Percentiles rank a stretch among this genome's conserved stretches.
Evolutionary conservation across 1,140 invertebrate genomes (phyloP).

Genomic region (Papilio helenus): DNA sequence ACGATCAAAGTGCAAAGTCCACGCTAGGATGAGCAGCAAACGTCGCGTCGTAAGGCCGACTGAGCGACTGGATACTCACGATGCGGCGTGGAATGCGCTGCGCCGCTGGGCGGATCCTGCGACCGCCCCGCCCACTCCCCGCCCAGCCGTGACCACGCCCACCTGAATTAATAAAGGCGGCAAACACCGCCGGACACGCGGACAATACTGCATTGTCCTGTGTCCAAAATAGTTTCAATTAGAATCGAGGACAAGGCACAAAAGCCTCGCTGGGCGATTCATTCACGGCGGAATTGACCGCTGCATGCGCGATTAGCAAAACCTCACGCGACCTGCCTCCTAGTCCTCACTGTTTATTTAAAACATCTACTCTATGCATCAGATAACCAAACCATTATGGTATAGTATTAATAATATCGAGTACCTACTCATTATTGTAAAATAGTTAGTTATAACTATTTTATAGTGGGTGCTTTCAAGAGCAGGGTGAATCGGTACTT

Average conservation of each 20-base stretch:
- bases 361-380: neutral
- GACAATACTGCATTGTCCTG: conserved; percentile 81
- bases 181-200: conserved; percentile 81
- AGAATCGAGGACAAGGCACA: conserved; percentile 75
- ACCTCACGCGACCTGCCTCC: conserved; percentile 35
- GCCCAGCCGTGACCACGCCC: conserved; percentile 70
- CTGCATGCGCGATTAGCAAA: conserved; percentile 69
- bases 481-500: no score
- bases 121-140: conserved; percentile 62
- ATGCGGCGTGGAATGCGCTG: conserved; percentile 55
- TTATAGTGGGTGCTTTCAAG: no score
- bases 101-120: conserved; percentile 63
- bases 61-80: conserved; percentile 52
- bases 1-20: conserved; percentile 54
- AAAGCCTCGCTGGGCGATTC: conserved; percentile 68
- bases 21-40: conserved; percentile 65
- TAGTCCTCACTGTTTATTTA: conserved; percentile 23
- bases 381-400: neutral
- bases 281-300: conserved; percentile 71
- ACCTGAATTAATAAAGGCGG: conserved; percentile 81
- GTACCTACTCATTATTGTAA: no score
- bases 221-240: conserved; percentile 82
- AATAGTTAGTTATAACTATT: no score
- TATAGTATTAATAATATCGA: no score
- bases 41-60: conserved; percentile 75